These are phyloP conservation scores for Sus scrofa DNA, from an alignment of 2,113 vertebrate species.

Conservation along the genomic window DNA sequence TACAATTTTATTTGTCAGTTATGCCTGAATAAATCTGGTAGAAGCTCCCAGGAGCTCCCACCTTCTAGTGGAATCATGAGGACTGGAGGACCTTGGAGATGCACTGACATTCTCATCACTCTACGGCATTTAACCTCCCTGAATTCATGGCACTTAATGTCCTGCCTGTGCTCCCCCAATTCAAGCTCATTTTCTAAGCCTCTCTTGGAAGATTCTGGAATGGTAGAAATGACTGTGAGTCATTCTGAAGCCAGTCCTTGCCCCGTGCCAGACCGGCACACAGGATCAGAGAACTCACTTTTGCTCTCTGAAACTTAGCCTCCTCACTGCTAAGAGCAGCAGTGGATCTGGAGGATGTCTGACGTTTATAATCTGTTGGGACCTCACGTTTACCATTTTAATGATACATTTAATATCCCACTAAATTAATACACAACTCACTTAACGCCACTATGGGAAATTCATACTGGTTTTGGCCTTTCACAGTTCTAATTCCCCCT, in stretches of 20 bases:
- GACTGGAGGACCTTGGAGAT: not conserved
- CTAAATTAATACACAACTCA: not conserved
- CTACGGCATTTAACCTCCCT: not conserved
- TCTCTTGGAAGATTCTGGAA: not conserved
- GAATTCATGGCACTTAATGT: not conserved
- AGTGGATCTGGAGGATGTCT: not conserved
- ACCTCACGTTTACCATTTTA: not conserved
- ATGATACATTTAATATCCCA: not conserved
- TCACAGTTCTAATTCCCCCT: not conserved
- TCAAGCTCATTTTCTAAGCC: not conserved
- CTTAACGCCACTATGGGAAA: not conserved
- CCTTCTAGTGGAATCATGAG: not conserved
- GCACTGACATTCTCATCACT: not conserved
- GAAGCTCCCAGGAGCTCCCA: not conserved
- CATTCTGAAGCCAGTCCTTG: not conserved
- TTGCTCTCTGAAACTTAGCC: not conserved
- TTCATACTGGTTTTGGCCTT: not conserved
- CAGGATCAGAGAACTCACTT: not conserved
- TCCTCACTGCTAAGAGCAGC: not conserved
- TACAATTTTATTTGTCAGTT: not conserved
- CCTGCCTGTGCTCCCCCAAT: not conserved
- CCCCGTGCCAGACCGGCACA: accelerated
- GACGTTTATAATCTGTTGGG: not conserved
- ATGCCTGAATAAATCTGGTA: not conserved
- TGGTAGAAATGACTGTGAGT: not conserved